phyloP scores from a whole-genome alignment of 2,113 vertebrate genomes.

The Arenaria interpres region DNA sequence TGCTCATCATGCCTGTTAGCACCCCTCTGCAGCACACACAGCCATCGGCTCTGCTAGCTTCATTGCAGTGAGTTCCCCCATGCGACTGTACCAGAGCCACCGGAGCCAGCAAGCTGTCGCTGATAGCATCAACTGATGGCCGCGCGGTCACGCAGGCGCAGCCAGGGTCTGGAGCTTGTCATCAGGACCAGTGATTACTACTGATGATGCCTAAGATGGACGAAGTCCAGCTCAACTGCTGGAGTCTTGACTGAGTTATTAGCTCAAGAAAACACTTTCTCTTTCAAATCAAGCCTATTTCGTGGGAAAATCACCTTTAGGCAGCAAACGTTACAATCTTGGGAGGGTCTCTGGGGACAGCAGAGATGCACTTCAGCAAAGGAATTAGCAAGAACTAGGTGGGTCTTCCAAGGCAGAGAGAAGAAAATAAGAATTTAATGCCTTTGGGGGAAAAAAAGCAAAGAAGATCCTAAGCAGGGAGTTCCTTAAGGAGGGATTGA shows the following conservation, averaged over 20 bases:
- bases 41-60: background rate
- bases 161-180: background rate
- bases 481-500: background rate
- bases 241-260: background rate
- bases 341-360: background rate
- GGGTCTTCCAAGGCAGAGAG: background rate
- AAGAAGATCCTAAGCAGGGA: background rate
- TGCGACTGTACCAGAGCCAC: background rate
- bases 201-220: background rate
- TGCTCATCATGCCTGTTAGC: background rate
- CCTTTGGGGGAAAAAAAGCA: background rate
- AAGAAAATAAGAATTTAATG: background rate
- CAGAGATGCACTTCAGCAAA: background rate
- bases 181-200: background rate
- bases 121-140: background rate
- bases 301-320: background rate
- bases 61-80: background rate
- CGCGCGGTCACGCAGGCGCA: background rate
- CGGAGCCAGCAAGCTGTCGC: background rate
- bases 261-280: background rate
- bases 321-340: background rate
- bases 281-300: constrained; percentile 6
- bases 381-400: background rate
- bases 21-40: background rate
- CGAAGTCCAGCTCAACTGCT: background rate